Percentiles rank a stretch among this genome's conserved stretches.
Evolutionary conservation across 1,140 invertebrate species (phyloP).

Genomic region (Ylistrum balloti): DNA sequence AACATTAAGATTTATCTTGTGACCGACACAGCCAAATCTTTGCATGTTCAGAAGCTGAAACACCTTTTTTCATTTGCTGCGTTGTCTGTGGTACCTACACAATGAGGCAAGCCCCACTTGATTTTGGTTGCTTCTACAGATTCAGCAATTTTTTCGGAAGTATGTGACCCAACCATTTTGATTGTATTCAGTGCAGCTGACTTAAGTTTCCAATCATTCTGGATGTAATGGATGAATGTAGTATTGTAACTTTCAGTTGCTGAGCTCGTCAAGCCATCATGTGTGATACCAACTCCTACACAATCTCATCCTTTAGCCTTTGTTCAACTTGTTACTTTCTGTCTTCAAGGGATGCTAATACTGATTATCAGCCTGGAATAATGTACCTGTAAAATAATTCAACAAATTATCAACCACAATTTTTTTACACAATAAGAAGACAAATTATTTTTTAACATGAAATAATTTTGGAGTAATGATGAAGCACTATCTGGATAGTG

Average conservation of each 20-base stretch:
- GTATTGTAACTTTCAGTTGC: no score
- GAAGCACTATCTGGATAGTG: no score
- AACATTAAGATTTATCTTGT: slow-evolving; percentile 43
- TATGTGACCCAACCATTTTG: slow-evolving; percentile 45
- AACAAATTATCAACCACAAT: no score
- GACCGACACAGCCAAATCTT: slow-evolving; percentile 45
- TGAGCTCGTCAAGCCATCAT: slow-evolving; percentile 45
- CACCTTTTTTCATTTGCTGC: slow-evolving; percentile 42
- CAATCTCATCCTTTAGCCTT: no score
- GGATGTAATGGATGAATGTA: background rate
- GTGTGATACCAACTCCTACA: slow-evolving; percentile 44
- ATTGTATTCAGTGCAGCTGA: slow-evolving; percentile 41
- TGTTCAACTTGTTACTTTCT: no score
- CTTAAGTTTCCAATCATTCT: slow-evolving; percentile 8
- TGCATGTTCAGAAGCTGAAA: background rate
- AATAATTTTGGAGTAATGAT: no score
- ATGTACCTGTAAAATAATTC: no score
- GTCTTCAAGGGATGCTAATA: background rate
- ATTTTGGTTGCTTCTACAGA: background rate
- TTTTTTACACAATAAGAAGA: background rate
- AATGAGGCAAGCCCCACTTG: background rate
- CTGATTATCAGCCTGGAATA: background rate
- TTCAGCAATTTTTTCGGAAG: slow-evolving; percentile 38
- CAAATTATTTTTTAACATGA: background rate
- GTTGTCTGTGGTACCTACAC: slow-evolving; percentile 42